Percentiles rank a stretch among this genome's conserved stretches.
Conservation (phyloP, 2,888 invertebrate species). For the Epiblema foenella region DNA sequence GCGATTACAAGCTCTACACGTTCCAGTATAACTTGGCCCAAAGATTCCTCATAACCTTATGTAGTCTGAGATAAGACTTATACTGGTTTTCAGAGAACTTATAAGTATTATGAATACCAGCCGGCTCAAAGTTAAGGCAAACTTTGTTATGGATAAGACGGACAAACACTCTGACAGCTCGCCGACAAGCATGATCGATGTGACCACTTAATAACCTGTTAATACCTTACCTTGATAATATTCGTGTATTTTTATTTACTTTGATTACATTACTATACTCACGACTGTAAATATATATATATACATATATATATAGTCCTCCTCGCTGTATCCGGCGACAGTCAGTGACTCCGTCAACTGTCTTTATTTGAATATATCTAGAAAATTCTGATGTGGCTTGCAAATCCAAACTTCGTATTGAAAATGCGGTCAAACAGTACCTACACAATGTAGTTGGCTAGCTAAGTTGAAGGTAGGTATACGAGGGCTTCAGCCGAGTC, state of each 20-base stretch:
- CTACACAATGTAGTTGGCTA: no score
- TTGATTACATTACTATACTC: slow-evolving; percentile 12
- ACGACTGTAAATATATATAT: background rate
- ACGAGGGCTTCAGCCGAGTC: no score
- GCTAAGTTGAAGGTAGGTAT: no score
- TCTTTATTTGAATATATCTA: no score
- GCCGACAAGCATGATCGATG: slow-evolving; percentile 32
- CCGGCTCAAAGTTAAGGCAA: slow-evolving; percentile 13
- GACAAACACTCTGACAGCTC: slow-evolving; percentile 22
- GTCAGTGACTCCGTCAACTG: no score
- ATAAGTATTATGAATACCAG: background rate
- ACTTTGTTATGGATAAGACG: slow-evolving; percentile 28
- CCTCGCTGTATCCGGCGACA: no score
- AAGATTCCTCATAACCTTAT: background rate
- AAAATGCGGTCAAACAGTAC: no score
- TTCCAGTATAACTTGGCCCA: background rate
- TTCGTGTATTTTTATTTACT: slow-evolving; percentile 12
- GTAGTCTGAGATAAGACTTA: background rate
- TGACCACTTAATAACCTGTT: slow-evolving; percentile 32
- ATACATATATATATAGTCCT: no score
- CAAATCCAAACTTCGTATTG: no score
- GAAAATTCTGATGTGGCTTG: no score
- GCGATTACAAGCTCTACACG: background rate
- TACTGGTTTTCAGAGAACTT: background rate
- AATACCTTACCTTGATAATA: slow-evolving; percentile 16